A percentile compares a stretch with the other conserved stretches of the same genome.
Conservation (phyloP, 1,140 invertebrate species). For the Melipona quadrifasciata region DNA sequence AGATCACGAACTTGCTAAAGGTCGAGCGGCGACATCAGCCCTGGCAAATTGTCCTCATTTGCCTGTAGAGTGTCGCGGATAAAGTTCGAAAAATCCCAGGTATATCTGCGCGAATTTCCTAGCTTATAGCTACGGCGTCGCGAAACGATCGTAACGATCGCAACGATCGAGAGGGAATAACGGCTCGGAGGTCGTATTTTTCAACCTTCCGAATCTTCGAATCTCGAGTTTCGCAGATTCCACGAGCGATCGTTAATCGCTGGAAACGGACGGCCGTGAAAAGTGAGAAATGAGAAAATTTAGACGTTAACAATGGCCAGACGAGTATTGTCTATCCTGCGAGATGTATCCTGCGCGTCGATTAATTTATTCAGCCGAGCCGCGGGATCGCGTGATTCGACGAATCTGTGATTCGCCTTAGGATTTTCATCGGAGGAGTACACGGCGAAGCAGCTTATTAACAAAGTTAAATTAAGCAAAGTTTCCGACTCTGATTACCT, state of each 20-base stretch:
- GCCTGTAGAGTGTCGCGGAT: background rate
- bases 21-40: conserved; percentile 42
- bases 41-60: conserved; percentile 47
- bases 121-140: no score
- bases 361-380: background rate
- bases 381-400: background rate
- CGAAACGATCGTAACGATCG: background rate
- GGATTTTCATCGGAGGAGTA: conserved; percentile 20
- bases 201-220: no score
- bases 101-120: background rate
- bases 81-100: background rate
- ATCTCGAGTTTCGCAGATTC: no score
- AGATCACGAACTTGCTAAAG: conserved; percentile 56
- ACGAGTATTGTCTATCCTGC: no score
- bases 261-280: no score
- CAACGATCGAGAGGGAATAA: no score
- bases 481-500: conserved; percentile 56
- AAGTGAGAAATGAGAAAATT: no score
- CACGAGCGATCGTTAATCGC: no score
- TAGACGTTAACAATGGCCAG: no score
- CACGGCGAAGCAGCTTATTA: conserved; percentile 59
- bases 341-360: background rate
- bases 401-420: background rate
- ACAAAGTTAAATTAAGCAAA: conserved; percentile 68
- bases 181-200: no score